Evolutionary conservation across 2,113 vertebrate genomes (phyloP).

Genomic region (Cranoglanis bouderius): DNA sequence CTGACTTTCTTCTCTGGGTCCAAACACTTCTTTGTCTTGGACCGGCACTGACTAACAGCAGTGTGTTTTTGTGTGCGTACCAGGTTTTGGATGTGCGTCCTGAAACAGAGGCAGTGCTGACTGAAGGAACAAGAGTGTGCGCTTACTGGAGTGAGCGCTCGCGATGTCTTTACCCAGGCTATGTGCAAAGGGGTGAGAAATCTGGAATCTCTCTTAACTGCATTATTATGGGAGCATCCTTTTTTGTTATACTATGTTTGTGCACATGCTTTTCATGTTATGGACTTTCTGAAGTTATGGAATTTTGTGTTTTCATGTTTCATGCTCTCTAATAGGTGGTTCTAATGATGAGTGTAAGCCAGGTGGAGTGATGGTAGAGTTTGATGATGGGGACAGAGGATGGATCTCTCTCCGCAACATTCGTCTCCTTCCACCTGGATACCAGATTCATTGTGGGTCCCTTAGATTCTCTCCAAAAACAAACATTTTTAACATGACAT

Average conservation of each 20-base stretch:
- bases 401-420: slow-evolving; percentile 91
- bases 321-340: slow-evolving; percentile 61
- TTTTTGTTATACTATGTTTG: background rate
- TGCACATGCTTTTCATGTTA: background rate
- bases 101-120: slow-evolving; percentile 78
- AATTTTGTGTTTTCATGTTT: background rate
- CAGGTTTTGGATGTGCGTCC: slow-evolving; percentile 90
- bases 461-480: slow-evolving; percentile 5
- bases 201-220: background rate
- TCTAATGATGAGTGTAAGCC: slow-evolving; percentile 81
- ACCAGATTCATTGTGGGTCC: slow-evolving; percentile 90
- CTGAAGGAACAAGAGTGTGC: slow-evolving; percentile 85
- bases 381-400: slow-evolving; percentile 92
- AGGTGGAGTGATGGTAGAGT: slow-evolving; percentile 89
- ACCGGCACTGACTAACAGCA: slow-evolving; percentile 25
- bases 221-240: background rate
- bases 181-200: slow-evolving; percentile 83
- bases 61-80: slow-evolving; percentile 62
- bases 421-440: slow-evolving; percentile 89
- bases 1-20: slow-evolving; percentile 41
- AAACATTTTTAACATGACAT: background rate
- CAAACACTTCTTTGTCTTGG: slow-evolving; percentile 44
- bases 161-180: slow-evolving; percentile 90
- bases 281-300: background rate
- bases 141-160: slow-evolving; percentile 96